phyloP scores from a whole-genome alignment of 2,888 invertebrate species.

The Apoderus coryli region DNA sequence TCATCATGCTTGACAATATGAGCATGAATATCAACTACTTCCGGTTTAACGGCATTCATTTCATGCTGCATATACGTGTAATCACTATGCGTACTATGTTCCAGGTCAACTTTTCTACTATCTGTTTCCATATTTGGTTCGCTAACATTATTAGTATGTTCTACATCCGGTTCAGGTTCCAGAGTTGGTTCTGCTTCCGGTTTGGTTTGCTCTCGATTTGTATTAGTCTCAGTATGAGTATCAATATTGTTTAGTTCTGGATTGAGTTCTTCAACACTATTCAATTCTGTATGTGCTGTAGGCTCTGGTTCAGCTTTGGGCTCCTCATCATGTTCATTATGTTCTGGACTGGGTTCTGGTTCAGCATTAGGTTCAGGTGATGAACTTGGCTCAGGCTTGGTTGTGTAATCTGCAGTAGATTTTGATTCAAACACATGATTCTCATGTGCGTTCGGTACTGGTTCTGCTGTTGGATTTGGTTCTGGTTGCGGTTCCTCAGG shows the following conservation, averaged over 20 bases:
- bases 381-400: slow-evolving; percentile 19
- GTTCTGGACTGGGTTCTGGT: slow-evolving; percentile 25
- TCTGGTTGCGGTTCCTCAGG: slow-evolving; percentile 20
- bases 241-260: too few relatives aligned
- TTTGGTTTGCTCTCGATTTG: too few relatives aligned
- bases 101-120: too few relatives aligned
- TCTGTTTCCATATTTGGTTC: too few relatives aligned
- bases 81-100: too few relatives aligned
- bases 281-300: slow-evolving; percentile 18
- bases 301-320: slow-evolving; percentile 25
- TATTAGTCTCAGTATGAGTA: too few relatives aligned
- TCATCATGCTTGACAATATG: too few relatives aligned
- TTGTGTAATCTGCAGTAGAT: slow-evolving; percentile 18
- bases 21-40: too few relatives aligned
- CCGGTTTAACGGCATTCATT: too few relatives aligned
- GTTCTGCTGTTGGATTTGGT: slow-evolving; percentile 22
- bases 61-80: too few relatives aligned
- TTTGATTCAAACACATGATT: too few relatives aligned
- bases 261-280: slow-evolving; percentile 16
- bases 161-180: slow-evolving; percentile 18
- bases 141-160: too few relatives aligned
- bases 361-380: slow-evolving; percentile 19
- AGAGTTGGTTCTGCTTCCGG: slow-evolving; percentile 17
- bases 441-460: slow-evolving; percentile 19
- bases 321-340: slow-evolving; percentile 13